Evolutionary conservation across 2,113 vertebrate species (phyloP), one percentile per base, ranked within the genome.

Genomic region (Dipodomys stephensi): DNA sequence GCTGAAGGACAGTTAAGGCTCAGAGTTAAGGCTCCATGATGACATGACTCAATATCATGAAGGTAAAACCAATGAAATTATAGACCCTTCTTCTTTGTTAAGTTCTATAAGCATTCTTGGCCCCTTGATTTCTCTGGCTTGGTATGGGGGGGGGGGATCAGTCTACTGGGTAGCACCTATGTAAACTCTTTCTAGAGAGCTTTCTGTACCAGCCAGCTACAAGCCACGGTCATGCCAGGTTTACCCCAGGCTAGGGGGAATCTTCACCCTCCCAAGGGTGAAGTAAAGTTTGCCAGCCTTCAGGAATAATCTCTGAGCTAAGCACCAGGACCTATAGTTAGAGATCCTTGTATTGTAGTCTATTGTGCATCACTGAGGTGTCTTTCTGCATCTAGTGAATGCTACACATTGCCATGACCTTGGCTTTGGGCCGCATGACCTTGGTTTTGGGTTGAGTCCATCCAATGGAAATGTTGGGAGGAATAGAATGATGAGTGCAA

Each of bases 161-260:
- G 67, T 7, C 8, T 0, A 1, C 28, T 46, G 39, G 44, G 68
- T 11, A 76, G 12, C 60, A 22, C 60, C 18, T 8, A 62, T 22
- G 20, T 18, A 20, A 53, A 11, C 8, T 13, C 57, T 68, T 46
- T 27, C 62, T 23, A 2, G 22, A 25, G 18, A 67, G 32, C 1
- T 39, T 76, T 77, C 19, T 22, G 35, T 44, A 12, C 90, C 11
- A 23, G 68, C 2, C 46, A 13, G 84, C 27, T 53, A 53, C 25
- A 53, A 19, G 7, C 11, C 13, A 25, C 2, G 1, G 15, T 44
- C 35, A 20, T 0, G 2, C 12, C 27, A 32, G 23, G 53, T 20
- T 25, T 27, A 12, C 9, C 28, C 32, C 3, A 8, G 0, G 35
- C 23, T 22, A n/a, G 49, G 23, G 46, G 32, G 27, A 15, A 77